Conservation (phyloP, 2,113 vertebrate genomes). For the Emydura subglobosa region DNA sequence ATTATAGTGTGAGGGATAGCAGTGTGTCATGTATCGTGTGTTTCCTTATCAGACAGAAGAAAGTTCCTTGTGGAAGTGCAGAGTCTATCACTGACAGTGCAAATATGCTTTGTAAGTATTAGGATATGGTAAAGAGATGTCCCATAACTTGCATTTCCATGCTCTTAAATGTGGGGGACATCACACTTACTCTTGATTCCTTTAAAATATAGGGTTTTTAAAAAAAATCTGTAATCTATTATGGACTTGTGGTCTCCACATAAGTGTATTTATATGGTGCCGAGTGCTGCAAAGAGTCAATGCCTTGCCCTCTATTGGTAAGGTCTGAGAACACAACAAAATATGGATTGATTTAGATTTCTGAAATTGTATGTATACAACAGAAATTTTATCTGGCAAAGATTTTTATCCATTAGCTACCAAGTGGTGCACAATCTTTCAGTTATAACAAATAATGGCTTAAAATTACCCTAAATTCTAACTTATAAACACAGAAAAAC, state of each 20-base stretch:
- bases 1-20: not conserved
- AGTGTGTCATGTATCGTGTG: fast-evolving
- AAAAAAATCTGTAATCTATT: not conserved
- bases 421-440: not conserved
- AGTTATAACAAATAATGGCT: not conserved
- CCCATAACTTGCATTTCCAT: not conserved
- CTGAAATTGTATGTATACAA: not conserved
- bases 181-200: not conserved
- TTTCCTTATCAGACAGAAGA: not conserved
- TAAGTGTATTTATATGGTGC: not conserved
- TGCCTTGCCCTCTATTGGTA: not conserved
- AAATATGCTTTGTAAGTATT: not conserved
- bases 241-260: not conserved
- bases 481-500: not conserved
- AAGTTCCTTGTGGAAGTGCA: not conserved
- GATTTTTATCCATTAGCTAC: not conserved
- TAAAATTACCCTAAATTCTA: not conserved
- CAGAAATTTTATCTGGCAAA: not conserved
- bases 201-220: not conserved
- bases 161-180: not conserved
- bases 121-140: not conserved
- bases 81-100: not conserved
- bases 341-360: not conserved
- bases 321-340: not conserved
- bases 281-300: not conserved